Evolutionary conservation across 2,113 vertebrate species (phyloP).

Genomic region (Clarias gariepinus): DNA sequence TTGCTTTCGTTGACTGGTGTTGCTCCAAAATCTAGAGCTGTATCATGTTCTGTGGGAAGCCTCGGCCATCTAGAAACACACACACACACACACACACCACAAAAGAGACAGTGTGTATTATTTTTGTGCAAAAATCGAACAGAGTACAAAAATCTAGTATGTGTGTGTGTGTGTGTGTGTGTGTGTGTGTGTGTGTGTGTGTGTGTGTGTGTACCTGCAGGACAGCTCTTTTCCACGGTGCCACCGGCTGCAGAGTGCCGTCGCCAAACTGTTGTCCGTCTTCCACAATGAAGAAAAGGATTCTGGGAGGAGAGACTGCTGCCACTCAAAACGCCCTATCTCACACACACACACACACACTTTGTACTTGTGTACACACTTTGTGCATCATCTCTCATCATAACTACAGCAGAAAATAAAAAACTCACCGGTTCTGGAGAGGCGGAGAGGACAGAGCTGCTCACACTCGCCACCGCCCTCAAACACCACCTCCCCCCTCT

Average conservation of each 20-base stretch:
- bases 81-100: background rate
- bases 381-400: background rate
- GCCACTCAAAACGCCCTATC: slow-evolving; percentile 83
- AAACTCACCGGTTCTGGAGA: slow-evolving; percentile 82
- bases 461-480: slow-evolving; percentile 83
- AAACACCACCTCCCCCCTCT: slow-evolving; percentile 80
- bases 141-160: background rate
- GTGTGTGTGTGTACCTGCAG: slow-evolving; percentile 78
- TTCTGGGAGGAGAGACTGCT: slow-evolving; percentile 82
- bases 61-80: slow-evolving; percentile 76
- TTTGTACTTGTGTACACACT: background rate
- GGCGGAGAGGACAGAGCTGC: slow-evolving; percentile 82
- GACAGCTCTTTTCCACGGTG: slow-evolving; percentile 78
- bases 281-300: slow-evolving; percentile 76
- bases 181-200: background rate
- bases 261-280: slow-evolving; percentile 83
- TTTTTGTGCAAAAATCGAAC: background rate
- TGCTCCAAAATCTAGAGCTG: slow-evolving; percentile 83
- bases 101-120: background rate
- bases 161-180: background rate
- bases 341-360: background rate
- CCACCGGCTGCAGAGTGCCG: slow-evolving; percentile 84
- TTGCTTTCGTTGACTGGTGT: slow-evolving; percentile 86
- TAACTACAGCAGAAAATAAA: background rate
- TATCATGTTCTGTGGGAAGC: slow-evolving; percentile 74